phyloP scores from a whole-genome alignment of 2,888 invertebrate genomes.

The Colletes collaris region DNA sequence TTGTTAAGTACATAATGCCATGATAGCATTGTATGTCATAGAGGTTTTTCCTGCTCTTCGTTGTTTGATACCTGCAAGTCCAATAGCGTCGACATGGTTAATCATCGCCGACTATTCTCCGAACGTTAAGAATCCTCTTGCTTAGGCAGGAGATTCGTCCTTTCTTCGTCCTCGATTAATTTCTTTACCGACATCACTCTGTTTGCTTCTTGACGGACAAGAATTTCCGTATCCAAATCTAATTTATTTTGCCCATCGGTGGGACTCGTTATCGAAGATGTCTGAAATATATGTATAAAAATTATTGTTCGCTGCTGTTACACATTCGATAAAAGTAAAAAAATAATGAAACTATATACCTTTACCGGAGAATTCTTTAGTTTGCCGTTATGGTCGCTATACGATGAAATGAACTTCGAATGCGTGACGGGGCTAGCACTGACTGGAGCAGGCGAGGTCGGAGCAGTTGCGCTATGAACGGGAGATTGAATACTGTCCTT shows the following conservation, averaged over 20 bases:
- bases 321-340: background rate
- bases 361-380: slow-evolving; percentile 78
- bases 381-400: slow-evolving; percentile 78
- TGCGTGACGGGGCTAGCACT: slow-evolving; percentile 79
- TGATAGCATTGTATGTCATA: slow-evolving; percentile 73
- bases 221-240: slow-evolving; percentile 72
- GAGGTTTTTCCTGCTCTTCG: slow-evolving; percentile 68
- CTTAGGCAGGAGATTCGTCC: slow-evolving; percentile 75
- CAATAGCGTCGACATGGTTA: slow-evolving; percentile 61
- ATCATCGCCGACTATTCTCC: slow-evolving; percentile 72
- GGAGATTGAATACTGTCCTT: slow-evolving; percentile 65
- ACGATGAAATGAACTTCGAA: slow-evolving; percentile 76
- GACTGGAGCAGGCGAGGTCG: slow-evolving; percentile 78
- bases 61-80: slow-evolving; percentile 58
- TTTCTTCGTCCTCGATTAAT: slow-evolving; percentile 75
- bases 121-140: slow-evolving; percentile 79
- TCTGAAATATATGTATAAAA: slow-evolving; percentile 43
- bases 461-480: slow-evolving; percentile 73
- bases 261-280: slow-evolving; percentile 59
- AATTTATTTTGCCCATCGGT: slow-evolving; percentile 62
- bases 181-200: slow-evolving; percentile 68
- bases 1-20: slow-evolving; percentile 75
- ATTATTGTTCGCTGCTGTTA: background rate
- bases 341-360: slow-evolving; percentile 59
- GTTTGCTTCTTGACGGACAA: slow-evolving; percentile 68